Percentiles rank a stretch among this genome's conserved stretches.
Conservation (phyloP, 2,113 vertebrate genomes). For the Tichodroma muraria region DNA sequence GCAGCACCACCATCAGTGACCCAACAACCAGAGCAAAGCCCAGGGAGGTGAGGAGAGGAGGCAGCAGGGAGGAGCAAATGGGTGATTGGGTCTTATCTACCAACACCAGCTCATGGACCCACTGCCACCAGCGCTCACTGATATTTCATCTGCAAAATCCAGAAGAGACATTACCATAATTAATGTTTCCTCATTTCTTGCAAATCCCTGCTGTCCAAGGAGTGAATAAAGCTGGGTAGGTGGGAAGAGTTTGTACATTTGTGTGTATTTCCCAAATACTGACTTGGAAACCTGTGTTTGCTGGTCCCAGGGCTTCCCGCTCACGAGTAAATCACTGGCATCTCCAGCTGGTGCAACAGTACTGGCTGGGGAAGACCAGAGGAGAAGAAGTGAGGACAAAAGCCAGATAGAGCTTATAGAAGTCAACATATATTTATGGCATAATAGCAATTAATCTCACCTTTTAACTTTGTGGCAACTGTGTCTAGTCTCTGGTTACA, state of each 20-base stretch:
- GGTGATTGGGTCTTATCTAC: background rate
- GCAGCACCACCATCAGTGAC: background rate
- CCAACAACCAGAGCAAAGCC: background rate
- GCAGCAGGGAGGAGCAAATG: rapidly evolving
- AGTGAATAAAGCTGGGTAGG: background rate
- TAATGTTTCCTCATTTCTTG: background rate
- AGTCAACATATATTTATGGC: background rate
- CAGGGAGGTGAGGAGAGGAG: rapidly evolving
- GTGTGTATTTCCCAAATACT: background rate
- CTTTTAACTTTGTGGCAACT: background rate
- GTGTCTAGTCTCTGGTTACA: background rate
- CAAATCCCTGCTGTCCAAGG: background rate
- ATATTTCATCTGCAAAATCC: background rate
- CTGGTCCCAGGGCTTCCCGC: background rate
- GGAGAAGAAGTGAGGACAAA: background rate
- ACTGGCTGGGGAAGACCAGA: background rate
- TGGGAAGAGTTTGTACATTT: background rate
- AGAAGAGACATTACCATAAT: background rate
- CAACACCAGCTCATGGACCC: rapidly evolving
- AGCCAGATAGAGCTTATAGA: background rate
- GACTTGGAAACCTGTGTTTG: background rate
- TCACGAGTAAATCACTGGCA: background rate
- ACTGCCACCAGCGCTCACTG: no score
- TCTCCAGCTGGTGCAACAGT: background rate
- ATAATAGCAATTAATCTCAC: background rate